These are phyloP conservation scores for Astropecten irregularis DNA, from an alignment of 53 echinoderm and acorn worm genomes.

Conservation along the genomic window DNA sequence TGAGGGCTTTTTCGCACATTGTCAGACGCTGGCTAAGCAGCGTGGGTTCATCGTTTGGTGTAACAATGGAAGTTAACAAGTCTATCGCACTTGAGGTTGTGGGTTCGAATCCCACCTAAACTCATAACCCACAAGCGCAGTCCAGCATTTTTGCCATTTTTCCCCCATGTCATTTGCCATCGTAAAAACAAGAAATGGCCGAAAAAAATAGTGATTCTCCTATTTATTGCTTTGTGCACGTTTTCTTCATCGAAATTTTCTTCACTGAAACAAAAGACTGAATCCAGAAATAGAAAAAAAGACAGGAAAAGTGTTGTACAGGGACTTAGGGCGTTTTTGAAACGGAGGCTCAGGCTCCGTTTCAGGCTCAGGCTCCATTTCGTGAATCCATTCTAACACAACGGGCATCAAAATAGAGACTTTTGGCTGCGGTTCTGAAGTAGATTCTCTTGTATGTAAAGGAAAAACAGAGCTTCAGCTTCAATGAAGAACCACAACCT, in stretches of 20 bases:
- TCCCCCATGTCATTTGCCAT: background rate
- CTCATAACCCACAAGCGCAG: background rate
- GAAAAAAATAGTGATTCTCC: background rate
- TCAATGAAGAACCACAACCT: too few relatives aligned
- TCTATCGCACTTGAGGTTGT: background rate
- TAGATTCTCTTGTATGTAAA: too few relatives aligned
- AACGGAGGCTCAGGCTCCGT: too few relatives aligned
- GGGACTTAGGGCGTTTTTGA: background rate
- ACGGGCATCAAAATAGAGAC: too few relatives aligned
- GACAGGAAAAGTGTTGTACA: background rate
- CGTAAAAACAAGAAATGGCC: background rate
- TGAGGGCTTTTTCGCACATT: too few relatives aligned
- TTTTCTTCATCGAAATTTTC: background rate
- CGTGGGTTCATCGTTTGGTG: constrained; percentile 3
- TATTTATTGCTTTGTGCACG: background rate
- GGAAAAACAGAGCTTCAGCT: too few relatives aligned
- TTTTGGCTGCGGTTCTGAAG: too few relatives aligned
- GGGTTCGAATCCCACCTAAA: constrained; percentile 35
- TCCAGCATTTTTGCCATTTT: constrained; percentile 5
- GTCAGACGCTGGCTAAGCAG: constrained; percentile 31
- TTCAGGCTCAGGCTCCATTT: too few relatives aligned
- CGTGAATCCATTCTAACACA: too few relatives aligned
- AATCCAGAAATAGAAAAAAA: background rate
- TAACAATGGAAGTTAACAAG: background rate
- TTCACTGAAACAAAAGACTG: background rate